Evolutionary conservation across 2,888 invertebrate genomes (phyloP), one percentile per base, ranked within the genome.

Genomic region (Dasypolia templi): DNA sequence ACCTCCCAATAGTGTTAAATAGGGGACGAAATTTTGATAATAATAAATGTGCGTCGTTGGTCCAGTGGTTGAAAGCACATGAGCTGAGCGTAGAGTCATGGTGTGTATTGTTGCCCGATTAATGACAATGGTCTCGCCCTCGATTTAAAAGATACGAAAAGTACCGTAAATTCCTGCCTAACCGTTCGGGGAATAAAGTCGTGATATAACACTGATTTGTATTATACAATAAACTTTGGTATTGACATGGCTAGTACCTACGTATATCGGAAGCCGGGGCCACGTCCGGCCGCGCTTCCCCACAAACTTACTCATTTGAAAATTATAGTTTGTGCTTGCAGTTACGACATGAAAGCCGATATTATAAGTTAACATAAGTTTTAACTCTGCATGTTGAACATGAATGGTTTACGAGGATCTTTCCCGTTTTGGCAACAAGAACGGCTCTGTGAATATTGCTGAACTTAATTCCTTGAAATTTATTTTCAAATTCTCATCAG

Each of bases 311-410:
- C 9, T 39, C 29, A 39, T 75, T 70, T 71, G 71, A 70, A 75
- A 75, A 79, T 70, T 39, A 70, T 39, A 59, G 71, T 71, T 53
- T n/a, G 29, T 59, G 58, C 14, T 70, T 53, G 71, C 39, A 71
- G 39, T 79, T 26, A 22, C 5, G 6, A 6, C 44, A 9, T 14
- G n/a, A 42, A 78, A 5, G 35, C 22, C n/a, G 55, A 12, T 32
- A 22, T 56, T 32, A 56, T 56, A 11, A 32, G 56, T 32, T 32
- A 32, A 56, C 19, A 56, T 22, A 56, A 56, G 51, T 19, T 44
- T 67, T 17, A 65, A 51, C 5, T 9, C 4, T 32, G 6, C 1
- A 42, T 32, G n/a, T n/a, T 53, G n/a, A 44, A 32, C 17, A 12
- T 32, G 6, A 12, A 35, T 19, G 35, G 35, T 53, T 51, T 19